Evolutionary conservation across 1,140 invertebrate species (phyloP).

Genomic region (Neodiprion fabricii): DNA sequence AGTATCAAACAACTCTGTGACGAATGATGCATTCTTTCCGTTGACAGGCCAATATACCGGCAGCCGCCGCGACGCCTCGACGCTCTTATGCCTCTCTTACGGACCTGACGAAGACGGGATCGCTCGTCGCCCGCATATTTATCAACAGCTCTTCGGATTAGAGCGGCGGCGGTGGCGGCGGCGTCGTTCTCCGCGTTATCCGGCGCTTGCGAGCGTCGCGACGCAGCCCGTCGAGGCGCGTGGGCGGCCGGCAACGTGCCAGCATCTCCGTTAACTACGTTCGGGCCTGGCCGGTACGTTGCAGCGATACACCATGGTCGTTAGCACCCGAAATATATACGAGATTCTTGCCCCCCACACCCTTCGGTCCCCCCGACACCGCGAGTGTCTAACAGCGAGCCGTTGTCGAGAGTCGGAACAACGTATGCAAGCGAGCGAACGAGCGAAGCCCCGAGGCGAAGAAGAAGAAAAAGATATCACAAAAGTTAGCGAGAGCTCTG

Average conservation of each 20-base stretch:
- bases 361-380: background rate
- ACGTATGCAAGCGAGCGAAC: no score
- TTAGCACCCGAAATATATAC: slow-evolving; percentile 28
- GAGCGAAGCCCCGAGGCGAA: background rate
- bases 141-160: slow-evolving; percentile 31
- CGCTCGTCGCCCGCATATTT: slow-evolving; percentile 14
- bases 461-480: background rate
- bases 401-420: no score
- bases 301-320: slow-evolving; percentile 24
- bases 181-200: slow-evolving; percentile 27
- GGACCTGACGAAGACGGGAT: slow-evolving; percentile 1
- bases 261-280: slow-evolving; percentile 26
- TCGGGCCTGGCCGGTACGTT: background rate
- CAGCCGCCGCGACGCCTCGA: slow-evolving; percentile 2
- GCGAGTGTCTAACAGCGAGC: background rate
- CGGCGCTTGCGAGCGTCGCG: background rate
- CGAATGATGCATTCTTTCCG: slow-evolving; percentile 15
- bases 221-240: slow-evolving; percentile 16
- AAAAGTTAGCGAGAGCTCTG: slow-evolving; percentile 1
- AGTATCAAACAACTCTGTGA: background rate
- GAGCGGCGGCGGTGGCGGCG: slow-evolving; percentile 33
- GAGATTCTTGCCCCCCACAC: slow-evolving; percentile 29
- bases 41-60: slow-evolving; percentile 11
- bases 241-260: slow-evolving; percentile 43
- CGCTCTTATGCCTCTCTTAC: background rate